Percentiles rank a stretch among this genome's conserved stretches.
Evolutionary conservation across 2,888 invertebrate species (phyloP).

Genomic region (Dryococelus australis): DNA sequence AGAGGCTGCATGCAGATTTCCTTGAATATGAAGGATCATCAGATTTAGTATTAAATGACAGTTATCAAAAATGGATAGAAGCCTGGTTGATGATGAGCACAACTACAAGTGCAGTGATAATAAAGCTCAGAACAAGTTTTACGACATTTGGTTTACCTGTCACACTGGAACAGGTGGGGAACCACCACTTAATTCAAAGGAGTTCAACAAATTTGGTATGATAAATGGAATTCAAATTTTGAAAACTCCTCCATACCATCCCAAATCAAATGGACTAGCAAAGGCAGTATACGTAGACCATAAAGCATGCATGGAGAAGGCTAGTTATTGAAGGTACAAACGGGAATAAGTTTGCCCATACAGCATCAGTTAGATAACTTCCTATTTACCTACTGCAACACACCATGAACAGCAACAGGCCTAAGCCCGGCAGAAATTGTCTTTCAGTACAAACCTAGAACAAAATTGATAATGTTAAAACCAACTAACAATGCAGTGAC

Average conservation of each 20-base stretch:
- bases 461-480: neutral
- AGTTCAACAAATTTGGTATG: constrained; percentile 4
- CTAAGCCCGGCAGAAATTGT: neutral
- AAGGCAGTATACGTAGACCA: constrained; percentile 32
- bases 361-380: constrained; percentile 22
- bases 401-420: constrained; percentile 13
- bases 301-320: constrained; percentile 27
- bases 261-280: constrained; percentile 33
- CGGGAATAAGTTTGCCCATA: neutral
- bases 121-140: constrained; percentile 26
- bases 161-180: constrained; percentile 30
- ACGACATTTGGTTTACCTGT: constrained; percentile 31
- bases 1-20: constrained; percentile 37
- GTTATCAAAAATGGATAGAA: constrained; percentile 33
- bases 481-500: neutral
- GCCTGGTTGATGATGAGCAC: constrained; percentile 25
- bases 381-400: constrained; percentile 20
- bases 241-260: constrained; percentile 32
- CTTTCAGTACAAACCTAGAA: constrained; percentile 12
- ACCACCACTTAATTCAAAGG: constrained; percentile 4
- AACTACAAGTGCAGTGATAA: neutral
- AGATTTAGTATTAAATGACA: constrained; percentile 32
- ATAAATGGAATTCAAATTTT: constrained; percentile 29
- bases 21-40: neutral
- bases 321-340: neutral